Conservation (phyloP, 1,140 invertebrate species). For the Leptestheria dahalacensis region DNA sequence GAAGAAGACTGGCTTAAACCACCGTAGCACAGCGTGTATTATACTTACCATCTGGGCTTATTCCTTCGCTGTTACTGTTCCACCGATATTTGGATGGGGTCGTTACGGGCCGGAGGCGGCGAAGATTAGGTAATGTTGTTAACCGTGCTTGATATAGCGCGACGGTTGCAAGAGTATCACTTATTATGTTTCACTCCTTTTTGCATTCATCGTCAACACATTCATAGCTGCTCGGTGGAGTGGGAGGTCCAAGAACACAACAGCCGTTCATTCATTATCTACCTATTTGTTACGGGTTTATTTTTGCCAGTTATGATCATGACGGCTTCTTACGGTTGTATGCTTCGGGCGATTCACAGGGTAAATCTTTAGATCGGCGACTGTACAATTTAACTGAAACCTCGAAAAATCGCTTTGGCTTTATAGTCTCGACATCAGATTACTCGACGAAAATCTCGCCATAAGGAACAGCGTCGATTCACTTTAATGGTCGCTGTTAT, state of each 20-base stretch:
- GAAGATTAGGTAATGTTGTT: background rate
- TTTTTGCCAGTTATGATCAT: background rate
- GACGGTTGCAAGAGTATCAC: too few species aligned
- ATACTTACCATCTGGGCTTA: background rate
- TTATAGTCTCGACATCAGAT: too few species aligned
- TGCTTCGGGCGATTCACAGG: background rate
- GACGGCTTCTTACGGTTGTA: background rate
- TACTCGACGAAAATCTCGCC: background rate
- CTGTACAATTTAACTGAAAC: too few species aligned
- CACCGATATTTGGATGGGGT: background rate
- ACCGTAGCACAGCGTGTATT: background rate
- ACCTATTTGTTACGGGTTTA: background rate
- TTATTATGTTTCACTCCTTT: too few species aligned
- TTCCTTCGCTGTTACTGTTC: background rate
- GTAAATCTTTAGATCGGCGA: background rate
- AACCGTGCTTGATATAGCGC: too few species aligned
- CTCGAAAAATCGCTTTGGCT: too few species aligned
- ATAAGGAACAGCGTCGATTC: conserved; percentile 26
- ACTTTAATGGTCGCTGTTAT: conserved; percentile 49
- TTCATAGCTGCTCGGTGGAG: background rate
- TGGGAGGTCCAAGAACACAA: background rate
- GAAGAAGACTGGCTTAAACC: background rate
- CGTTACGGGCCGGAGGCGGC: background rate
- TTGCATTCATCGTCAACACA: too few species aligned
- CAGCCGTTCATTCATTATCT: background rate